phyloP scores from a whole-genome alignment of 2,797 vertebrate genomes.

The Fratercula arctica region DNA sequence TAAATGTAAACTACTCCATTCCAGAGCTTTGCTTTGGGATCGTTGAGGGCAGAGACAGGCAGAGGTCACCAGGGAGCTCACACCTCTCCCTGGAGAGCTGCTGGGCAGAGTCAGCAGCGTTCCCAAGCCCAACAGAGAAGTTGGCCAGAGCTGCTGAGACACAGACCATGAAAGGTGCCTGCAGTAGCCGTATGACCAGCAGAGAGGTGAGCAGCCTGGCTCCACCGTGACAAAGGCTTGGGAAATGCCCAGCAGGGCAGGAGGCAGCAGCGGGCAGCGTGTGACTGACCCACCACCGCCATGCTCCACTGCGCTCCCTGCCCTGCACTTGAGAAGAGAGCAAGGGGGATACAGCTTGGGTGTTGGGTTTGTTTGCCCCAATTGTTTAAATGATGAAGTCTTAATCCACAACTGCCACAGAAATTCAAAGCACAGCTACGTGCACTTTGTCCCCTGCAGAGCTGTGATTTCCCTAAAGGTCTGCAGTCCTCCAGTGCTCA shows the following conservation, averaged over 20 bases:
- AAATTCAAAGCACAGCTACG: background rate
- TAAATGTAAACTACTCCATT: background rate
- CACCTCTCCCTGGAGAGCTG: background rate
- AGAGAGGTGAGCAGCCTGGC: background rate
- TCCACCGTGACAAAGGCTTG: background rate
- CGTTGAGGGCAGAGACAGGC: background rate
- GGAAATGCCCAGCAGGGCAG: background rate
- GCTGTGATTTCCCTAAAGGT: background rate
- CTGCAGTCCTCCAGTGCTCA: background rate
- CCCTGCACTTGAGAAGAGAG: background rate
- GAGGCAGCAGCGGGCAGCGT: background rate
- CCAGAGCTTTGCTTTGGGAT: background rate
- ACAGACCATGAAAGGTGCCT: background rate
- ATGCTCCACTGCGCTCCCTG: accelerated
- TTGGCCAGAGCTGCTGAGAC: background rate
- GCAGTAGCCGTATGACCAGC: background rate
- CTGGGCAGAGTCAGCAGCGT: background rate
- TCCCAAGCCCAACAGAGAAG: background rate
- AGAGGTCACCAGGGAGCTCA: background rate
- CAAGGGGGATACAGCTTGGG: background rate
- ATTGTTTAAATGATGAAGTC: background rate
- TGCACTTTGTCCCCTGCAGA: background rate
- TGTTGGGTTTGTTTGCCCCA: background rate
- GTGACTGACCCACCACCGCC: background rate
- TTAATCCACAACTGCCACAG: background rate